Base-by-base conservation (phyloP, 2,888 invertebrate species). In the Pegoplata infirma region DNA sequence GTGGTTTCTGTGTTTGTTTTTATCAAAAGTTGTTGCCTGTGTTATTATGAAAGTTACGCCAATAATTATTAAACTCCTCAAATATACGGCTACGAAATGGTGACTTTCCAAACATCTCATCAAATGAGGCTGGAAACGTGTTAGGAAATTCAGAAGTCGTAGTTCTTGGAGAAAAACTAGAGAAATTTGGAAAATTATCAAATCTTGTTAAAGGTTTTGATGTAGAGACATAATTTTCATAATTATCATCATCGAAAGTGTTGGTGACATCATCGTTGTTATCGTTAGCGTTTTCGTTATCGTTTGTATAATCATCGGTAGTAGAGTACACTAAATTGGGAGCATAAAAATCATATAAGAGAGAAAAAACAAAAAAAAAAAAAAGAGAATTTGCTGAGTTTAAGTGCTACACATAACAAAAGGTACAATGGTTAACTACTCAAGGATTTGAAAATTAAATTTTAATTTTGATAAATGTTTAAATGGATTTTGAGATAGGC, bases 31-130 rank as follows among this genome's bases (percentile, higher is more conserved):
- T 74, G 66, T 75, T 80, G 72, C 68, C 72, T 44, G 73, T 67
- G 36, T 80, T 82, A n/a, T n/a, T n/a, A 58, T 87, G 83, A 82
- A 87, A 87, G 74, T 84, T 85, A 40, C 85, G 87, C 87, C 87
- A 87, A 83, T 85, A 87, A 81, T 84, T 85, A 77, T 87, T 84
- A 79, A 86, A 87, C 76, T 87, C 87, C 78, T 87, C 86, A 67
- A 82, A 81, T 76, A 87, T 86, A 76, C 82, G 84, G 61, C 83
- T 83, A 56, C 84, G 84, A 73, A 86, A 87, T 53, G 87, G 87
- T 67, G 87, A 87, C 71, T 82, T 82, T 80, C 84, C 84, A 76
- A 87, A 87, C 72, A 86, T 83, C 80, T 87, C 85, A 78, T 84
- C 84, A 74, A 87, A 83, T 75, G 84, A 83, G 63, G 81, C 72